Conservation (phyloP, 2,888 invertebrate genomes). For the Epicampocera succincta region DNA sequence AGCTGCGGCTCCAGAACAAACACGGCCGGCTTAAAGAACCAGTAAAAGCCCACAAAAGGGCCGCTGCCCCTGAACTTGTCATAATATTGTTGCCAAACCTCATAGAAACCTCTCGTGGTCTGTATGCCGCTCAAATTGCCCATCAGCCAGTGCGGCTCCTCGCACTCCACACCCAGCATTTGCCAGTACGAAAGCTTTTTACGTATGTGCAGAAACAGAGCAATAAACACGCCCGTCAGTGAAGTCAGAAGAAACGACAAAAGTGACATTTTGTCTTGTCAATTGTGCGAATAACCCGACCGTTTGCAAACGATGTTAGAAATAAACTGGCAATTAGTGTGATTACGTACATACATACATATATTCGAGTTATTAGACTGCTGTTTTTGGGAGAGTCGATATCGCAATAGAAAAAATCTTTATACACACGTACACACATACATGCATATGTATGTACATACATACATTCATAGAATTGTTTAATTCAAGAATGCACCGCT, state of each 20-base stretch:
- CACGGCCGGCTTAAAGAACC: conserved; percentile 72
- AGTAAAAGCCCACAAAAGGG: conserved; percentile 77
- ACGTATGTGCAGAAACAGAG: conserved; percentile 34
- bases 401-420: too few species aligned
- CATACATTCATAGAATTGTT: background rate
- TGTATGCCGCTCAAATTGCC: conserved; percentile 66
- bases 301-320: conserved; percentile 5
- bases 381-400: background rate
- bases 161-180: conserved; percentile 69
- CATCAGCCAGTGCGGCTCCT: conserved; percentile 66
- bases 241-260: conserved; percentile 40
- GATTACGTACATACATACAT: too few species aligned
- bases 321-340: background rate
- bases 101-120: conserved; percentile 44
- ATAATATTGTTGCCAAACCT: conserved; percentile 72
- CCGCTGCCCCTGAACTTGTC: conserved; percentile 73
- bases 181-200: conserved; percentile 71
- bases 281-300: background rate
- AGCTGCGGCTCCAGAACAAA: conserved; percentile 65
- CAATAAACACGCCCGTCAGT: conserved; percentile 32
- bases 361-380: conserved; percentile 5
- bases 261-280: conserved; percentile 17
- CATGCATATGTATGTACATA: too few species aligned
- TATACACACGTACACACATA: too few species aligned
- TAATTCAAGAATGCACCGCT: background rate